Conservation (phyloP, 2,888 invertebrate genomes). For the Sturmia bella region DNA sequence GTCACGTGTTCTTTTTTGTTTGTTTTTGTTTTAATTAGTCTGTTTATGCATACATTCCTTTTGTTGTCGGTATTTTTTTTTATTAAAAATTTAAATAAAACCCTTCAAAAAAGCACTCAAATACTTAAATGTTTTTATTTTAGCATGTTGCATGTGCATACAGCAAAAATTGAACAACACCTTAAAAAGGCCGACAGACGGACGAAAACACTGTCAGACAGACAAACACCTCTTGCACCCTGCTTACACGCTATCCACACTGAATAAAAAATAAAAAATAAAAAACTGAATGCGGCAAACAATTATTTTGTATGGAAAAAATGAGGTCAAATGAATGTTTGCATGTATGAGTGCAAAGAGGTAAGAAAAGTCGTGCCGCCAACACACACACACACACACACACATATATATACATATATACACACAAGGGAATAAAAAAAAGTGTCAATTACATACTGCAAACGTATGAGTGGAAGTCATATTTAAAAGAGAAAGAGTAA, state of each 20-base stretch:
- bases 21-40: constrained; percentile 51
- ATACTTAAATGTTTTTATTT: constrained; percentile 51
- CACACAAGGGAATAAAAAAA: constrained; percentile 37
- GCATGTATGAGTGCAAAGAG: constrained; percentile 16
- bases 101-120: constrained; percentile 56
- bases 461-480: constrained; percentile 34
- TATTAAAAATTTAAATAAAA: constrained; percentile 46
- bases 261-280: neutral
- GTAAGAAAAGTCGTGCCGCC: constrained; percentile 11
- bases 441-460: constrained; percentile 62
- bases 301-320: constrained; percentile 47
- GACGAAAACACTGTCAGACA: constrained; percentile 10
- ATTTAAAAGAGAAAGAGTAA: constrained; percentile 28
- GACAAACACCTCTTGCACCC: constrained; percentile 41
- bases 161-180: constrained; percentile 62
- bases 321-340: constrained; percentile 66
- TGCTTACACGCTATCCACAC: constrained; percentile 44
- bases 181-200: constrained; percentile 51
- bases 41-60: constrained; percentile 26
- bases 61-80: constrained; percentile 8
- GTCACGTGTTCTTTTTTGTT: constrained; percentile 56
- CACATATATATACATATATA: neutral
- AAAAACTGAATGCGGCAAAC: constrained; percentile 17
- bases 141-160: constrained; percentile 67
- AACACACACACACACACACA: constrained; percentile 7